phyloP scores from a whole-genome alignment of 2,113 vertebrate genomes.

The Ictidomys tridecemlineatus region DNA sequence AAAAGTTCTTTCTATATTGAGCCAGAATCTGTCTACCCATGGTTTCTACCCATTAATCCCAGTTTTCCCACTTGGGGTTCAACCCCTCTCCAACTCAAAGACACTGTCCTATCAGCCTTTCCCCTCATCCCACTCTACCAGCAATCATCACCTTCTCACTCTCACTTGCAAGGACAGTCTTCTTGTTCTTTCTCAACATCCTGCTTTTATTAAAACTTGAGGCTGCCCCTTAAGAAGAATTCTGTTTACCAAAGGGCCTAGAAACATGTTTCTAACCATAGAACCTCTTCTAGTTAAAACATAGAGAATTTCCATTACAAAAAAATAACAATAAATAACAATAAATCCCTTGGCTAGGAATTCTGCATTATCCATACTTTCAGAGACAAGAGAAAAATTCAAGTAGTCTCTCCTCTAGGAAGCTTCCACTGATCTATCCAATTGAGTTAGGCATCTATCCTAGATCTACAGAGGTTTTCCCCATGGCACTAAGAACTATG shows the following conservation, averaged over 20 bases:
- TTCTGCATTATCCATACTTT: neutral
- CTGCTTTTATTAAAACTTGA: constrained; percentile 39
- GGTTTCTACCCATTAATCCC: neutral
- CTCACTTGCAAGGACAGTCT: neutral
- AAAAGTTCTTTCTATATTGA: neutral
- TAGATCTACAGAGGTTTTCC: neutral
- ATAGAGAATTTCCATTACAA: neutral
- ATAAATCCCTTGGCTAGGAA: neutral
- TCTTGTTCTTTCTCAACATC: neutral
- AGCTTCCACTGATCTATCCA: neutral
- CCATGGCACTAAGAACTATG: neutral
- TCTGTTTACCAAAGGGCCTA: neutral
- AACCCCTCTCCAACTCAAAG: neutral
- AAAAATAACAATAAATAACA: no score
- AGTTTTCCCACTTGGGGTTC: neutral
- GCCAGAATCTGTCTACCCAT: neutral
- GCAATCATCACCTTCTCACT: neutral
- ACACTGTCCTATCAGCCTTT: neutral
- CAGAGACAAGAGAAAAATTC: neutral
- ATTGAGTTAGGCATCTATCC: neutral
- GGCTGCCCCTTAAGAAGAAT: neutral
- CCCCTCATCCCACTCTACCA: neutral
- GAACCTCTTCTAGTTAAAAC: neutral
- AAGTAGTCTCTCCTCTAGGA: neutral
- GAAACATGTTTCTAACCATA: neutral